Evolutionary conservation across 2,888 invertebrate genomes (phyloP).

Genomic region (Cerastoderma edule): DNA sequence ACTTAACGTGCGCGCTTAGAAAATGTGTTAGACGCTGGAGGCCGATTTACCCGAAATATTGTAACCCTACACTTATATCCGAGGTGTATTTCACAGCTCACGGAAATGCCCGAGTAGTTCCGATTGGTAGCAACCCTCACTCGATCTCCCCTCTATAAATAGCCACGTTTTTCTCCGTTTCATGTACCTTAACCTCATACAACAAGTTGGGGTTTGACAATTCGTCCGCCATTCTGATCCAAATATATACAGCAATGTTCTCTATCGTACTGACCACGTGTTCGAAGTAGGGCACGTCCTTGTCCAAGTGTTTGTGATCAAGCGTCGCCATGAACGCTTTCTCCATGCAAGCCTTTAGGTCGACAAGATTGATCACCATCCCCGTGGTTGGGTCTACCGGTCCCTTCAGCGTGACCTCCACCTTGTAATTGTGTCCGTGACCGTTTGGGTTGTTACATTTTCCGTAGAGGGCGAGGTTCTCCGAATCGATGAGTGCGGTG

Average conservation of each 20-base stretch:
- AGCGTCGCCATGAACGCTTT: slow-evolving; percentile 93
- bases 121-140: too few species aligned
- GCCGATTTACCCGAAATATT: too few species aligned
- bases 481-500: slow-evolving; percentile 89
- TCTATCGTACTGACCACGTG: slow-evolving; percentile 92
- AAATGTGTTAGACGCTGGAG: too few species aligned
- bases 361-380: slow-evolving; percentile 98
- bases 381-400: slow-evolving; percentile 90
- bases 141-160: slow-evolving; percentile 90
- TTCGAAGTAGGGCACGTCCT: slow-evolving; percentile 95
- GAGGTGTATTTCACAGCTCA: too few species aligned
- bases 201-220: slow-evolving; percentile 90
- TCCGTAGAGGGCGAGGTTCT: slow-evolving; percentile 93
- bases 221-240: slow-evolving; percentile 89
- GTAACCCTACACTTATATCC: too few species aligned
- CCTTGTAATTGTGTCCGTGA: slow-evolving; percentile 98
- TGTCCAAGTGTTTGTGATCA: slow-evolving; percentile 98
- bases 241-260: slow-evolving; percentile 96
- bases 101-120: too few species aligned
- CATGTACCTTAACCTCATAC: slow-evolving; percentile 95
- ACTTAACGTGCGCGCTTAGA: too few species aligned
- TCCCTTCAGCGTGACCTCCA: slow-evolving; percentile 85
- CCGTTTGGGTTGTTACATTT: slow-evolving; percentile 99
- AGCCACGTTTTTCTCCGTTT: slow-evolving; percentile 98
- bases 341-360: slow-evolving; percentile 94